Evolutionary conservation across 2,797 vertebrate species (phyloP).

Genomic region (Rachycentron canadum): DNA sequence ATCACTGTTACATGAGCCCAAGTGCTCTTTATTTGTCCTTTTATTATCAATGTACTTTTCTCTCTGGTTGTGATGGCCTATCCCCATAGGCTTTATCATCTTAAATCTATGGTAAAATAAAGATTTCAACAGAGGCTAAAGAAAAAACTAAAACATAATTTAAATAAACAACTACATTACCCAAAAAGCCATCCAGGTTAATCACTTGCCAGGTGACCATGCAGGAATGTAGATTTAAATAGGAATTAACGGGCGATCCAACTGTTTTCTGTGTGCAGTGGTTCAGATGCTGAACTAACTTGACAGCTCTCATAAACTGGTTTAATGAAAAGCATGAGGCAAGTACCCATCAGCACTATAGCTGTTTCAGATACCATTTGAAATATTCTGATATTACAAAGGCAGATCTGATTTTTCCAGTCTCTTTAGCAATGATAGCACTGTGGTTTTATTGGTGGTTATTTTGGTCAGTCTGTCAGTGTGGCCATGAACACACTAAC

Average conservation of each 20-base stretch:
- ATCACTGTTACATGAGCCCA: constrained; percentile 24
- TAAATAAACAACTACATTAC: constrained; percentile 31
- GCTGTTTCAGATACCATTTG: background rate
- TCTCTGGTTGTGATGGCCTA: constrained; percentile 45
- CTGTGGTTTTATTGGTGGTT: background rate
- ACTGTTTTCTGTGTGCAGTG: constrained; percentile 5
- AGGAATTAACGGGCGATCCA: background rate
- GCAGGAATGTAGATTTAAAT: background rate
- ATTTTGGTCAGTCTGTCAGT: background rate
- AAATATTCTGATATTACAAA: background rate
- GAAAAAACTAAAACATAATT: constrained; percentile 19
- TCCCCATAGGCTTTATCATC: constrained; percentile 47
- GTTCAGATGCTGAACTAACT: constrained; percentile 11
- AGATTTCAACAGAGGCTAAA: constrained; percentile 10
- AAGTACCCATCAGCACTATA: constrained; percentile 7
- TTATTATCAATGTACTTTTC: constrained; percentile 32
- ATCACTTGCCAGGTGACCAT: constrained; percentile 8
- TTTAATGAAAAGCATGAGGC: constrained; percentile 34
- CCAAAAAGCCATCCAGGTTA: background rate
- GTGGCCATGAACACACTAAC: background rate
- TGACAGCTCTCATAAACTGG: constrained; percentile 9
- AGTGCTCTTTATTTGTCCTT: constrained; percentile 24
- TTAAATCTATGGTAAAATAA: no score
- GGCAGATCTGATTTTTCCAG: background rate
- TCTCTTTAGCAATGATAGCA: background rate